Evolutionary conservation across 1,140 invertebrate species (phyloP), one percentile per base, ranked within the genome.

Genomic region (Drosophila guanche): DNA sequence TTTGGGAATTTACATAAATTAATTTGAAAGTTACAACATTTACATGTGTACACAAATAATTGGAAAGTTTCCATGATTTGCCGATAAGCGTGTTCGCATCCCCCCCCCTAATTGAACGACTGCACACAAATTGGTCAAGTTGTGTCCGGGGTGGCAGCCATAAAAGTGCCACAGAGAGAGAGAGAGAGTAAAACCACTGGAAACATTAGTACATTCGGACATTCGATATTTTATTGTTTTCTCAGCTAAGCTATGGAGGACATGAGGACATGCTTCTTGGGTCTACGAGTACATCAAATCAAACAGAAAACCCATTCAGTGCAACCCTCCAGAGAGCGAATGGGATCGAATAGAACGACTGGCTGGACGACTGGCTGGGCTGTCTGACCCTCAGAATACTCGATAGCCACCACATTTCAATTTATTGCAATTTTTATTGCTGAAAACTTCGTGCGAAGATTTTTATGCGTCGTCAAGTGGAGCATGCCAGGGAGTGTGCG

Each of bases 391-490:
- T 67, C 42, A 55, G 16, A 50, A 68, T 68, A 57, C 58, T 54
- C 56, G 55, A 71, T 71, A 41, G 27, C 29, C 58, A 54, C 68
- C 78, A 59, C 63, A 81, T 83, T 83, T 83, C 79, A 84, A 83
- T 83, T 83, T 83, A 84, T 83, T 75, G 79, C 79, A 81, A 60
- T 78, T 83, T 83, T 78, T 81, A 83, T 83, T 73, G 73, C 78
- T 68, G 46, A 73, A 71, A 77, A 78, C 51, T 74, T 72, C 58
- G 63, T 74, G 79, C 65, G 37, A 75, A 68, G 56, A 84, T 75
- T 84, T 83, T 75, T 79, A 84, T 79, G 65, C 79, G 79, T 84
- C 76, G 79, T 79, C 75, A 79, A 83, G 79, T 84, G 60, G 59
- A 75, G 37, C 42, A 16, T 45, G 47, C 33, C 25, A 79, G 43